Evolutionary conservation across 2,888 invertebrate species (phyloP).

Genomic region (Anagyrus pseudococci): DNA sequence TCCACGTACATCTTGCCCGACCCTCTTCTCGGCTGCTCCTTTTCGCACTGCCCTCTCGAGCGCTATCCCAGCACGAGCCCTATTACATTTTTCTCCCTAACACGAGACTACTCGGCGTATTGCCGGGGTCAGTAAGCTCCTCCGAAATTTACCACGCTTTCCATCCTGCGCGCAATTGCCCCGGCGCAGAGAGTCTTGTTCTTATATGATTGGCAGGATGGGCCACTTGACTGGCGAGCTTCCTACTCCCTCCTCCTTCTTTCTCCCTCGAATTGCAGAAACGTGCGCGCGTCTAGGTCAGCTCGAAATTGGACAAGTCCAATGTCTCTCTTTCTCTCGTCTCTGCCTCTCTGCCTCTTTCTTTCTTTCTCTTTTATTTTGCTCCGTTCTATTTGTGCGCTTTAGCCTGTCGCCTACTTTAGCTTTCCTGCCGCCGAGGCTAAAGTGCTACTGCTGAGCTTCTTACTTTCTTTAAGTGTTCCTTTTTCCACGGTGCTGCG

Average conservation of each 20-base stretch:
- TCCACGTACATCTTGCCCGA: conserved; percentile 9
- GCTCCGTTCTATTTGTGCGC: neutral
- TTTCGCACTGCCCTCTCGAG: too few relatives aligned
- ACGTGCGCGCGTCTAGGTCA: neutral
- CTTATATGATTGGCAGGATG: conserved; percentile 26
- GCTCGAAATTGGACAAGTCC: conserved; percentile 21
- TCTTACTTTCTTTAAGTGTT: neutral
- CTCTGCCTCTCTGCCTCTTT: neutral
- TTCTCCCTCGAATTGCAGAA: neutral
- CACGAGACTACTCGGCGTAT: neutral
- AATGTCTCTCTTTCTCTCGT: neutral
- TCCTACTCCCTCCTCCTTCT: neutral
- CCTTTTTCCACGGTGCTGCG: too few relatives aligned
- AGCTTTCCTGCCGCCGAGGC: too few relatives aligned
- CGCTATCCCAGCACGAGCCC: conserved; percentile 1
- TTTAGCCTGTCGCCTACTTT: neutral
- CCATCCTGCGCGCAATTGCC: conserved; percentile 14
- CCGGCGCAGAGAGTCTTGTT: conserved; percentile 10
- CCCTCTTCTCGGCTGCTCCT: too few relatives aligned
- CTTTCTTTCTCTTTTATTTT: too few relatives aligned
- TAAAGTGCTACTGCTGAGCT: neutral
- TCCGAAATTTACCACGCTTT: conserved; percentile 12
- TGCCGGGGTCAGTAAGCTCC: neutral
- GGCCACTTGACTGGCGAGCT: conserved; percentile 3
- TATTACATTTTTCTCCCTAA: conserved; percentile 28